These are phyloP conservation scores for Lycaena phlaeas DNA, from an alignment of 2,888 invertebrate species.

Conservation along the genomic window DNA sequence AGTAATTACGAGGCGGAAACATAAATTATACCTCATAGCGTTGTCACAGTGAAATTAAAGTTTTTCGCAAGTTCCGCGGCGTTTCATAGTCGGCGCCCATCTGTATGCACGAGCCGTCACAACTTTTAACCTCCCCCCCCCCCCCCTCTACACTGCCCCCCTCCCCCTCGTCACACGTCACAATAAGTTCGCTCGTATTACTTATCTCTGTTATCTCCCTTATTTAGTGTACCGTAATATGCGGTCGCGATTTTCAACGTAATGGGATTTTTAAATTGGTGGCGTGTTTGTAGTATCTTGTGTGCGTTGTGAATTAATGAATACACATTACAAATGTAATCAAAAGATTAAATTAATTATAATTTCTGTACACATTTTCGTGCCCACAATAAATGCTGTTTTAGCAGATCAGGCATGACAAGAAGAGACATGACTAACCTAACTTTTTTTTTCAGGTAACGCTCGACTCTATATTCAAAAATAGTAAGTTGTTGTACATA, in stretches of 20 bases:
- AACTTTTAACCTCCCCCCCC: conserved; percentile 9
- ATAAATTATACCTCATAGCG: background rate
- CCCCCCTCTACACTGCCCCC: no score
- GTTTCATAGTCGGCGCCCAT: conserved; percentile 1
- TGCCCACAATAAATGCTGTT: no score
- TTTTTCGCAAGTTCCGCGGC: no score
- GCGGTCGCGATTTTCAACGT: background rate
- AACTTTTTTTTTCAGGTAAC: no score
- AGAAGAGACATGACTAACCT: no score
- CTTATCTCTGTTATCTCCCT: conserved; percentile 1
- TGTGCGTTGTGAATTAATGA: background rate
- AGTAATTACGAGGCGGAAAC: no score
- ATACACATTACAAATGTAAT: no score
- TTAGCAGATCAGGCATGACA: no score
- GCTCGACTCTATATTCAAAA: no score
- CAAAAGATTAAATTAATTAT: no score
- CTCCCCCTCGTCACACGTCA: conserved; percentile 8
- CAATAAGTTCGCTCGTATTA: conserved; percentile 8
- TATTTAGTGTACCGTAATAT: background rate
- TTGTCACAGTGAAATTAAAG: background rate
- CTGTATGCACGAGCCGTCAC: conserved; percentile 10
- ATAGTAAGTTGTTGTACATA: no score
- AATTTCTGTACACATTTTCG: no score
- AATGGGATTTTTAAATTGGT: conserved; percentile 2
- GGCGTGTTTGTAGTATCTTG: background rate